Evolutionary conservation across 1,140 invertebrate species (phyloP), one percentile per base, ranked within the genome.

Genomic region (Ectropis grisescens): DNA sequence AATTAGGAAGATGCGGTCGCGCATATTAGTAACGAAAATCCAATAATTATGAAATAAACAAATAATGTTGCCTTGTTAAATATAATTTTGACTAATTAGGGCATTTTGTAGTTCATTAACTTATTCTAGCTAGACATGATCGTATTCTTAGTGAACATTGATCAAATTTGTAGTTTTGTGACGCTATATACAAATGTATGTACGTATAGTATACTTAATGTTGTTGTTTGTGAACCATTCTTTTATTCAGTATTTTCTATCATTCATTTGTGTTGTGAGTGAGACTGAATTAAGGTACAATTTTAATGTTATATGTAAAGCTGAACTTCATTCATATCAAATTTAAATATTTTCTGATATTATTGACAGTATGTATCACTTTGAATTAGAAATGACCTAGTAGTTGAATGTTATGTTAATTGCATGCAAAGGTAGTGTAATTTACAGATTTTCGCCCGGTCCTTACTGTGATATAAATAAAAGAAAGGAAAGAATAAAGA

Each of bases 1-100:
- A 75, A 58, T 75, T 83, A 82, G 79, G 62, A 78, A 80, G 58
- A 75, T 80, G 80, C 79, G 82, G 76, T 82, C 79, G 80, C 80
- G 80, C 79, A 81, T 72, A 74, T 52, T 82, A 83, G 76, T 71
- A 58, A 82, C 80, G 79, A 78, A 71, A 79, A 82, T 82, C 82
- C 82, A 83, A 83, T 82, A 82, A 81, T 79, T 64, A 79, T 70
- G 65, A 67, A n/a, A n/a, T n/a, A n/a, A n/a, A n/a, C 50, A 65
- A 50, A 42, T 52, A 65, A 64, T 65, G 68, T 71, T 72, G 74
- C 74, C 76, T 79, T 76, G 60, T 62, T 67, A 55, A 65, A 53
- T 74, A 68, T 76, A 76, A 67, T 68, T 59, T 64, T 74, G 64
- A 76, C 58, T 71, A 64, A 58, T 72, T 71, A 72, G 70, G 69